Evolutionary conservation across 2,797 vertebrate genomes (phyloP), one percentile per base, ranked within the genome.

Genomic region (Prionace glauca): DNA sequence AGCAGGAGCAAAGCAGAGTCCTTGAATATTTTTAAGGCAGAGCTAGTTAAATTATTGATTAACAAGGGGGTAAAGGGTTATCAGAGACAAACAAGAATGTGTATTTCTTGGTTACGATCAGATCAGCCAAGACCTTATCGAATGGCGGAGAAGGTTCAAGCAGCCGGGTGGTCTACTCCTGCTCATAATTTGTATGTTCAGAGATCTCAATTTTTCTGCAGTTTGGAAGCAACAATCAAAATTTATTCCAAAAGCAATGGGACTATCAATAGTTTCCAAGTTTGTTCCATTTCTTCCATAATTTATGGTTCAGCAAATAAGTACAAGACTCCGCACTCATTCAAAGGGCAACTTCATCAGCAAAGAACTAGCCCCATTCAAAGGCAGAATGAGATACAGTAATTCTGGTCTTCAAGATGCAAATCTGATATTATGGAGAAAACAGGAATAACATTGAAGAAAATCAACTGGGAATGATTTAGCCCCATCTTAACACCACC

Each of bases 311-410:
- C n/a, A 67, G 32, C 41, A 36, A 92, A 62, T 62, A 32, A 29
- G 12, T 14, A 56, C 24, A 32, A 32, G 16, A 5, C 12, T 41
- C 36, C 9, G 36, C 18, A 22, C 36, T 84, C 79, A 84, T 88
- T 88, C 86, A 88, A 87, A 88, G 86, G 29, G 56, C 86, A 88
- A 88, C 50, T 88, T 26, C 86, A 60, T 60, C 26, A 88, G 20
- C 90, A 50, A 72, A 94, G 69, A 29, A 50, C 22, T 88, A 72
- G 24, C n/a, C 10, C 12, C 9, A 92, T 71, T 67, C n/a, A 69
- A 69, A 93, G 69, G 91, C 41, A 94, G 67, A 72, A 41, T 14
- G 45, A 24, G 22, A 94, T 91, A 62, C 16, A 36, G 88, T 67
- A 65, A 62, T 67, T 36, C 11, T 67, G 90, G 36, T 84, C 16